These are phyloP conservation scores for Panurus biarmicus DNA, from an alignment of 2,113 vertebrate genomes.

Conservation along the genomic window DNA sequence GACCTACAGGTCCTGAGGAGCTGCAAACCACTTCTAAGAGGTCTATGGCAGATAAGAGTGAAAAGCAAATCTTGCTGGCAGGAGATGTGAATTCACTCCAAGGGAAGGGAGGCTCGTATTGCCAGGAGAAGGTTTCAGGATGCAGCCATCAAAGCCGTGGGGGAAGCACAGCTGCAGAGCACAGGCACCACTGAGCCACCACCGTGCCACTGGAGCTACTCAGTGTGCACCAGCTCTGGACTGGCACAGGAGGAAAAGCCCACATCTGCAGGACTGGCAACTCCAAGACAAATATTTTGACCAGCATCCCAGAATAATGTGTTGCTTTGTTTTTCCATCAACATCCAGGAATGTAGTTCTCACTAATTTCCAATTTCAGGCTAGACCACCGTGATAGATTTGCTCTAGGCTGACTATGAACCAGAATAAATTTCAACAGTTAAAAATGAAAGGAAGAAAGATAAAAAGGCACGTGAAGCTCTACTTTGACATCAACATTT, in stretches of 20 bases:
- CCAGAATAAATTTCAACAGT: neutral
- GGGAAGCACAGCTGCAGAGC: neutral
- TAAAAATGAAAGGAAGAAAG: neutral
- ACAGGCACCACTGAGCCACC: neutral
- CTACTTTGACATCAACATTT: neutral
- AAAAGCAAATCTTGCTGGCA: neutral
- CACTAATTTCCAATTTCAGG: neutral
- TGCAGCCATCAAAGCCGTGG: neutral
- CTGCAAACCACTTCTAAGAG: neutral
- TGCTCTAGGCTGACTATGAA: neutral
- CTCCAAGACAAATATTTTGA: neutral
- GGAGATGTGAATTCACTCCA: neutral
- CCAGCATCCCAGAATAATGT: neutral
- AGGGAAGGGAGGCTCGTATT: accelerated
- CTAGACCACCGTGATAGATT: neutral
- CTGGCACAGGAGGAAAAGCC: neutral
- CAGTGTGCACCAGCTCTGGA: accelerated
- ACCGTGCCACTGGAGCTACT: neutral
- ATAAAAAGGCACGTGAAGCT: neutral
- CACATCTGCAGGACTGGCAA: neutral
- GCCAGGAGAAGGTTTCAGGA: neutral
- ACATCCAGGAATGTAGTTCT: neutral
- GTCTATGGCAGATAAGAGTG: neutral
- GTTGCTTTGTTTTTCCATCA: neutral
- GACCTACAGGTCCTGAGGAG: neutral